Evolutionary conservation across 2,797 vertebrate genomes (phyloP).

Genomic region (Helostoma temminkii): DNA sequence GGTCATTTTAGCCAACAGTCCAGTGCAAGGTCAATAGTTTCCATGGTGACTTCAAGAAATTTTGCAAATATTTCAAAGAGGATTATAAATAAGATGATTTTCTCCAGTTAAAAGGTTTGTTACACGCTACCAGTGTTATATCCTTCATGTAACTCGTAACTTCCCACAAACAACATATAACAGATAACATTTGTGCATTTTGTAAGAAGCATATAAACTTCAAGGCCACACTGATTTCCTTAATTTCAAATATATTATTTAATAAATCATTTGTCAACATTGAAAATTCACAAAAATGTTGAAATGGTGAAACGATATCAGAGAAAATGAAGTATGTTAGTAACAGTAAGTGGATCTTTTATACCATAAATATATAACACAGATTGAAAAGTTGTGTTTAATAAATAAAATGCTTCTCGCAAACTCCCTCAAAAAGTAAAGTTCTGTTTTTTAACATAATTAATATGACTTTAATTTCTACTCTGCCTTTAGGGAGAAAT

Average conservation of each 20-base stretch:
- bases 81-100: neutral
- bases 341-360: neutral
- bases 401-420: neutral
- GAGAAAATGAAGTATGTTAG: slow-evolving; percentile 1
- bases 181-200: too few species aligned
- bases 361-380: neutral
- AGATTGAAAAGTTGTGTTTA: neutral
- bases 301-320: slow-evolving; percentile 10
- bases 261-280: slow-evolving; percentile 1
- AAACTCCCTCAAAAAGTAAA: neutral
- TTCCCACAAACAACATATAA: too few species aligned
- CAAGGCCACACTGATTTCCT: neutral
- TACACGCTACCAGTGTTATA: too few species aligned
- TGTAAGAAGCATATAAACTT: too few species aligned
- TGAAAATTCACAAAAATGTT: slow-evolving; percentile 13
- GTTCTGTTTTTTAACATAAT: neutral
- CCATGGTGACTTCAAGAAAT: neutral
- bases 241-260: slow-evolving; percentile 16
- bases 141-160: too few species aligned
- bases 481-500: neutral
- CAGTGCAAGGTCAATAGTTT: neutral
- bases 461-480: neutral
- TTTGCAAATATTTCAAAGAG: neutral
- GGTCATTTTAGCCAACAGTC: neutral
- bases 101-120: too few species aligned